Evolutionary conservation across 2,888 invertebrate genomes (phyloP).

Genomic region (Gymnosoma rotundatum): DNA sequence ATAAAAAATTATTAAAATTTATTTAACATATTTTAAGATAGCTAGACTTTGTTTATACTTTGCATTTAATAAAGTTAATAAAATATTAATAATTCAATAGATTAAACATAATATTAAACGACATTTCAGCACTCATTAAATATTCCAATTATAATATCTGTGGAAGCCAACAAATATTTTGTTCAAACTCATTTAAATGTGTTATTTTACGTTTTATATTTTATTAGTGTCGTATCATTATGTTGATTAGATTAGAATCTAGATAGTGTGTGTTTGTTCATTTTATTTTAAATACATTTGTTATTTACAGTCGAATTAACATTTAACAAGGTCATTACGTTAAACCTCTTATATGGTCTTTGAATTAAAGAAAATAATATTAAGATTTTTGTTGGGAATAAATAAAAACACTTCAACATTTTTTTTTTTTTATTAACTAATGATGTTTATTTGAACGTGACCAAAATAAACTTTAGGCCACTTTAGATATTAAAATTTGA

Average conservation of each 20-base stretch:
- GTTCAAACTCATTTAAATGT: conserved; percentile 41
- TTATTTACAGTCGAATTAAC: conserved; percentile 17
- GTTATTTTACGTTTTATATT: conserved; percentile 13
- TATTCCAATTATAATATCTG: not conserved
- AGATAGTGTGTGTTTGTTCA: conserved; percentile 28
- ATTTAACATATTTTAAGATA: not conserved
- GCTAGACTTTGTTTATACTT: not conserved
- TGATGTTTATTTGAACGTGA: conserved; percentile 53
- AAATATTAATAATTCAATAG: not conserved
- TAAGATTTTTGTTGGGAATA: conserved; percentile 19
- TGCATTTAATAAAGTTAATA: not conserved
- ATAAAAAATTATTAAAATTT: too few relatives aligned
- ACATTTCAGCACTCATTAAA: conserved; percentile 11
- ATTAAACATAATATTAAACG: not conserved
- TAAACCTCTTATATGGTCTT: not conserved
- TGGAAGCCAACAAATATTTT: conserved; percentile 13
- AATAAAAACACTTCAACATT: conserved; percentile 16
- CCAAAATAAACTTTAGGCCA: conserved; percentile 30
- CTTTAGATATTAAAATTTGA: conserved; percentile 1
- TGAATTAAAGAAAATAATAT: not conserved
- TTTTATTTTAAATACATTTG: conserved; percentile 26
- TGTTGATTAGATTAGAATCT: conserved; percentile 46
- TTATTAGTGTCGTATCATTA: conserved; percentile 3
- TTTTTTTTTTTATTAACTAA: conserved; percentile 46
- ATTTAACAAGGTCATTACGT: conserved; percentile 46